Base-by-base conservation (phyloP, 2,888 invertebrate genomes). In the Athalia rosae region DNA sequence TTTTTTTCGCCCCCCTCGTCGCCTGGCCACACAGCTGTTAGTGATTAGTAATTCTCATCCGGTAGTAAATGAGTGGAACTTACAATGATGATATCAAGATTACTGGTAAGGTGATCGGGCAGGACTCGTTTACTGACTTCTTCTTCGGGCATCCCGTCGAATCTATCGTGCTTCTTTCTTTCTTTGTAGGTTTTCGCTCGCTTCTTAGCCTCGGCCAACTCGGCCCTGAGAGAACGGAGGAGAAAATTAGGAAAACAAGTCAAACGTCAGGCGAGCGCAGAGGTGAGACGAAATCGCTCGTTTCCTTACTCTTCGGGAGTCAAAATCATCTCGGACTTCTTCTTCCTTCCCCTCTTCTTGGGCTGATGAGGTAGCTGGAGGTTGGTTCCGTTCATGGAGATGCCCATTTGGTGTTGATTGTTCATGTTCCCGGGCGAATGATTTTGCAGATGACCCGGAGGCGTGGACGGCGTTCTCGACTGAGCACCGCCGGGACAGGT, bases 71-170 rank as follows among this genome's bases (percentile, higher is more conserved):
- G 4, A 11, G 6, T 8, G 58, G 4, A 92, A 96, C 98, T 96
- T 94, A 99, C 98, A 93, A 99, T 98, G 91, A 99, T 95, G 91
- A 99, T 98, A 93, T 99, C 99, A 90, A 99, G 94, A 92, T 98
- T 97, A 90, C 95, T 94, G 48, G 95, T 93, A 82, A 99, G 93
- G 91, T 98, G 98, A 92, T 99, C 99, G 79, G 99, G 98, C 89
- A 99, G 93, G 83, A 96, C 96, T 86, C 97, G 93, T 87, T 97
- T 95, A 79, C 96, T 94, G 66, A 99, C 98, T 92, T 99, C 98
- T 90, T 98, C 98, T 91, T 98, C 98, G 80, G 97, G 95, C 96
- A 98, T 96, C 79, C 98, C 97, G 92, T 98, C 97, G 91, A 98
- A 98, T 81, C 97, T 94, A 91, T 98, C 97, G 91, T 97, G 97